Evolutionary conservation across 2,888 invertebrate species (phyloP).

Genomic region (Thera britannica): DNA sequence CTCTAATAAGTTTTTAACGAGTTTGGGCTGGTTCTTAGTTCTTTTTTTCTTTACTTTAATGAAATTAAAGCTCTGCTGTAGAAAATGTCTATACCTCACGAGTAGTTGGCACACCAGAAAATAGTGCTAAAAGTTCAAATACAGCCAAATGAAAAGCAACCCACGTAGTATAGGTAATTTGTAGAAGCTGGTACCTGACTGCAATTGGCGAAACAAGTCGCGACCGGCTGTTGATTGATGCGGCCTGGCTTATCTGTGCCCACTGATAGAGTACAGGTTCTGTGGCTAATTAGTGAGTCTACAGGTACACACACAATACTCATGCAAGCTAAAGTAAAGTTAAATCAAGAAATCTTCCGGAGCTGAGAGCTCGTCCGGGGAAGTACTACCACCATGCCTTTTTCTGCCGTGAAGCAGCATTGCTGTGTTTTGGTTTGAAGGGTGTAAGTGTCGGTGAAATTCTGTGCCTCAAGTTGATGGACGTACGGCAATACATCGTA

Average conservation of each 20-base stretch:
- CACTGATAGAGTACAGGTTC: conserved; percentile 22
- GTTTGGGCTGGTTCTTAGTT: no score
- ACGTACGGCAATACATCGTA: no score
- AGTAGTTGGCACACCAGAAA: neutral
- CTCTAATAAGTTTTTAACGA: no score
- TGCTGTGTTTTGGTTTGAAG: no score
- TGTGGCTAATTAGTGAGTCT: conserved; percentile 22
- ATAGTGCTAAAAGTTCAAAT: neutral
- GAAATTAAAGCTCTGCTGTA: no score
- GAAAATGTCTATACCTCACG: neutral
- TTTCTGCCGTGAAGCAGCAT: no score
- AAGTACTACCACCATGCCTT: no score
- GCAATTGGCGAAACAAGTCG: conserved; percentile 14
- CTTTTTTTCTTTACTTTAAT: no score
- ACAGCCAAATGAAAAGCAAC: conserved; percentile 1
- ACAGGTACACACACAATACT: conserved; percentile 23
- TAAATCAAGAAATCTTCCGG: no score
- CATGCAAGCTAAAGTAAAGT: neutral
- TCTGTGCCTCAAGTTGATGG: no score
- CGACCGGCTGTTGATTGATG: conserved; percentile 21
- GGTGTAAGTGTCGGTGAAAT: no score
- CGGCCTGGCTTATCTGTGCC: conserved; percentile 18
- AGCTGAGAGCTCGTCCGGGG: no score
- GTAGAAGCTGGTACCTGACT: conserved; percentile 1
- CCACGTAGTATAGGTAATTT: neutral